Base-by-base conservation (phyloP, 2,797 vertebrate genomes). In the Champsocephalus gunnari region DNA sequence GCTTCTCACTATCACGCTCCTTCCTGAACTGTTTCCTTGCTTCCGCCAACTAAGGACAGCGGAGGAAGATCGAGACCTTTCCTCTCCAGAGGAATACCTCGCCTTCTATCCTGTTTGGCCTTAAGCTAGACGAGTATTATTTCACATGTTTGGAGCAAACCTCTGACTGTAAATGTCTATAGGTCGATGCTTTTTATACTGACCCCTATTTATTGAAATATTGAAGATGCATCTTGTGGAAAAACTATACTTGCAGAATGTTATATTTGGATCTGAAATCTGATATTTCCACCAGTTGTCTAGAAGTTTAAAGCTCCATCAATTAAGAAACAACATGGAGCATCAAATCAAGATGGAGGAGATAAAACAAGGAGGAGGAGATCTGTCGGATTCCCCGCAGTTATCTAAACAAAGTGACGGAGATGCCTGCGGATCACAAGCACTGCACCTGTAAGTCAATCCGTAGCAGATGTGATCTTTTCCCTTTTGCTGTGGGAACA, bases 361-460 rank as follows among this genome's bases (percentile, higher is more conserved):
- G 57, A 61, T 77, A 24, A 77, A 75, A 62, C 43, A 58, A 59
- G 9, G 82, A 82, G 78, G 84, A 76, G 81, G 60, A 66, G 80
- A 71, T 77, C 71, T 47, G 67, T 69, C 73, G 67, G 11, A 0
- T 17, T 53, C 71, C 88, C 87, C 17, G 73, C 75, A 43, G 91
- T 43, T 78, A 60, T 71, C 82, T 85, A 91, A 92, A 87, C 83
- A 92, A 12, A 80, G 70, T 61, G 82, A 79, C 17, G 61, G 38
- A 1, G 79, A 85, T 4, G 66, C 88, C 86, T 81, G 86, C n/a
- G 75, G 84, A 77, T 77, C 79, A 68, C 74, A 81, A 85, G 76
- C 79, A 45, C 81, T 75, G 87, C 91, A 92, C 88, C 91, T 92
- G 87, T 88, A 87, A 89, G 88, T 80, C 85, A 78, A 93, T 89